These are phyloP conservation scores for Ellobius talpinus DNA, from an alignment of 2,113 vertebrate species.

Conservation along the genomic window DNA sequence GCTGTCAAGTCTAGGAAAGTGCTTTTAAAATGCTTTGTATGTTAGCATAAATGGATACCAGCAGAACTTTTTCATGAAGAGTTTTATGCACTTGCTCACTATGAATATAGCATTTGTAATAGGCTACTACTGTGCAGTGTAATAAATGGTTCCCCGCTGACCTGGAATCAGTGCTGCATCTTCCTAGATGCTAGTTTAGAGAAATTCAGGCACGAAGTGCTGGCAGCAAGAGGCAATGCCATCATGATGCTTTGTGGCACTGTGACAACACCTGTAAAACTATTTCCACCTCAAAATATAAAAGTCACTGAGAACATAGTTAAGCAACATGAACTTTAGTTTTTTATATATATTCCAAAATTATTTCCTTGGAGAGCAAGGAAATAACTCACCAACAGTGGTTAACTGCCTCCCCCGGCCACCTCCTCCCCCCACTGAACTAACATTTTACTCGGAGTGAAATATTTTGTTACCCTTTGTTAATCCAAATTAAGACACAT, in stretches of 20 bases:
- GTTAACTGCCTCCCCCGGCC: background rate
- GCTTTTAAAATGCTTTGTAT: slow-evolving; percentile 1
- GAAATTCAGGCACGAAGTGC: slow-evolving; percentile 49
- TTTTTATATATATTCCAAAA: slow-evolving; percentile 22
- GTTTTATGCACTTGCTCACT: background rate
- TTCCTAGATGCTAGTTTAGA: slow-evolving; percentile 63
- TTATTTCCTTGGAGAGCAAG: background rate
- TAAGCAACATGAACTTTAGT: background rate
- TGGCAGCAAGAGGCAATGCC: background rate
- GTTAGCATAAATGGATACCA: background rate
- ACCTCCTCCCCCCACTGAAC: too few relatives aligned
- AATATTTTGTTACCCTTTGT: background rate
- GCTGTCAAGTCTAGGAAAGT: background rate
- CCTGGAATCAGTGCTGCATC: slow-evolving; percentile 26
- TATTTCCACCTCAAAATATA: slow-evolving; percentile 49
- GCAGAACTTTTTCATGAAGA: slow-evolving; percentile 2
- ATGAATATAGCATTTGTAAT: background rate
- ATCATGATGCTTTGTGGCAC: background rate
- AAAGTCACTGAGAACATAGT: slow-evolving; percentile 31
- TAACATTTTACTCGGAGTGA: background rate
- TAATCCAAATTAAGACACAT: background rate
- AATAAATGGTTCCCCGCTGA: background rate
- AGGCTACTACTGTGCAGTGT: background rate
- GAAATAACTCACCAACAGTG: background rate
- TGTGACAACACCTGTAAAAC: background rate